Conservation (phyloP, 2,888 invertebrate genomes). For the Tuberolachnus salignus region DNA sequence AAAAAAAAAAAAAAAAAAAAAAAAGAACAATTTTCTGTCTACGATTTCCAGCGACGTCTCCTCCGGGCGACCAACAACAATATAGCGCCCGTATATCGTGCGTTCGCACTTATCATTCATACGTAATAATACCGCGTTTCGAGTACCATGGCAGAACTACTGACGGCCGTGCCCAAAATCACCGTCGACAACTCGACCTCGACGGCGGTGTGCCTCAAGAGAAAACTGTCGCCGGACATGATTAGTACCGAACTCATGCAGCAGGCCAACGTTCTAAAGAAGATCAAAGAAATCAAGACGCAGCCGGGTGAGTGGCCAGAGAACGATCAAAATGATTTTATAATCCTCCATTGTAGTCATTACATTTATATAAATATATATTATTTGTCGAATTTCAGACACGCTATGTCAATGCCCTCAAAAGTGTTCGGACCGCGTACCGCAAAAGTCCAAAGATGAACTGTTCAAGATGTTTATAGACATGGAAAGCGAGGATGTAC, state of each 20-base stretch:
- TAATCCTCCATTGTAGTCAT: too few relatives aligned
- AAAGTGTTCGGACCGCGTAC: slow-evolving; percentile 66
- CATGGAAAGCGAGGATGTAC: slow-evolving; percentile 65
- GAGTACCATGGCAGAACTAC: slow-evolving; percentile 18
- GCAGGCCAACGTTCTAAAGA: slow-evolving; percentile 11
- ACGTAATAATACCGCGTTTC: not conserved
- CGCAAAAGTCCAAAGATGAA: slow-evolving; percentile 61
- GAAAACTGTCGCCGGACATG: slow-evolving; percentile 34
- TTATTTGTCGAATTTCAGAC: slow-evolving; percentile 62
- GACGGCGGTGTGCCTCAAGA: slow-evolving; percentile 4
- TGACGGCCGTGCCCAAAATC: slow-evolving; percentile 1
- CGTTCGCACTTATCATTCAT: too few relatives aligned
- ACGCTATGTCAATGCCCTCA: slow-evolving; percentile 67
- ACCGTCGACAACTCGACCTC: not conserved
- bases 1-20: too few relatives aligned
- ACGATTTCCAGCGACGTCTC: not conserved
- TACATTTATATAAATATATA: too few relatives aligned
- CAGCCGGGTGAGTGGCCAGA: slow-evolving; percentile 21
- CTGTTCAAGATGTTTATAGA: slow-evolving; percentile 66
- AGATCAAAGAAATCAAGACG: slow-evolving; percentile 37
- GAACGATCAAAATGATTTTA: too few relatives aligned
- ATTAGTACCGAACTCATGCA: not conserved
- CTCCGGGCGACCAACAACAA: not conserved
- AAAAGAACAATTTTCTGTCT: too few relatives aligned
- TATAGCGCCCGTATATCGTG: not conserved